Evolutionary conservation across 2,888 invertebrate genomes (phyloP), one percentile per base, ranked within the genome.

Genomic region (Cantharis rufa): DNA sequence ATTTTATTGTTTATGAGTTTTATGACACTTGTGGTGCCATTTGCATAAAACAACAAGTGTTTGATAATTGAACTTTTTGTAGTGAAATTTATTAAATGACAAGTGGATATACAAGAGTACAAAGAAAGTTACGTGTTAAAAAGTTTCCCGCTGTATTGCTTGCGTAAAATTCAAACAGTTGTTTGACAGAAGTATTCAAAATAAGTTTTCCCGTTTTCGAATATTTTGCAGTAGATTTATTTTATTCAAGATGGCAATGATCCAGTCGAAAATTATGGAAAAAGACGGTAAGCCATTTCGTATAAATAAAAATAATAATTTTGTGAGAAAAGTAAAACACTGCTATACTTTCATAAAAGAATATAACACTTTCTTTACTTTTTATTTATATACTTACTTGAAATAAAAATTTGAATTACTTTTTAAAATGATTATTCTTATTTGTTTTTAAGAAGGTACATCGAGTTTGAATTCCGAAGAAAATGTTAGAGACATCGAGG

Each of bases 401-500:
- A 48, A n/a, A 48, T n/a, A 5, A n/a, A 4, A n/a, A 1, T 48
- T 48, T 5, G 5, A 48, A n/a, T 13, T 48, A 48, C n/a, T 48
- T 48, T 48, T n/a, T 48, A 9, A 48, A 48, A 2, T n/a, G 7
- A 13, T 32, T 4, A 11, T 32, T 32, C 7, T 48, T 48, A 7
- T 48, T 48, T 13, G 13, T 13, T 32, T 1, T 10, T 75, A 78
- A 62, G 70, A 78, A 69, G 69, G n/a, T 10, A 3, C 27, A 15
- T 74, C 66, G 62, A 76, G 70, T 16, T 13, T 66, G 15, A 72
- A 15, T 48, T 76, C 74, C 1, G 77, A 79, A 69, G 79, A 72
- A 69, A 76, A 28, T 16, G 24, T 72, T 10, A 75, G 70, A 10
- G 77, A 78, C 13, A 61, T 75, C n/a, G 91, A 92, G 79, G 91